Evolutionary conservation across 2,797 vertebrate species (phyloP), one percentile per base, ranked within the genome.

Genomic region (Peromyscus eremicus): DNA sequence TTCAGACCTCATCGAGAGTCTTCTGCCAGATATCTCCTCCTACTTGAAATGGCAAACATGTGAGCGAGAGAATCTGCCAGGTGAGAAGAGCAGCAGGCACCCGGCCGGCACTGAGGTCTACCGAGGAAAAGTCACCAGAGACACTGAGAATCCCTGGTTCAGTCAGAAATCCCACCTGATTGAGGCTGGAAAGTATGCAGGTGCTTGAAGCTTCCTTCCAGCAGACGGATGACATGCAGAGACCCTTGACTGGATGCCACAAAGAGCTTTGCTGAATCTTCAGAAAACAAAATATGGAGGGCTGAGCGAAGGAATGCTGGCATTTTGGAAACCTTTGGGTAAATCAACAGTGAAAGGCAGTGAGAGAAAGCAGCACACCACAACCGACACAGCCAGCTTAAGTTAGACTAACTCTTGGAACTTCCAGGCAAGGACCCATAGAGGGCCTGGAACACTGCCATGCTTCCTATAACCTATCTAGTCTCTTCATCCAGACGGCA

Each of bases 231-330:
- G 4, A 99, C 71, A 0, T 99, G 96, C 2, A 99, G 98, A 0
- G 98, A 98, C 1, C 99, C 99, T 3, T 88, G 97, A 16, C 98
- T 98, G 0, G 99, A 99, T 34, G 99, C 99, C 0, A 99, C 98
- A 1, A 99, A 99, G 66, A 99, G 99, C 62, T 96, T 98, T 92
- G 98, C 92, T 34, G 99, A 99, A 98, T 99, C 99, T 0, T 99
- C 92, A 3, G 99, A 99, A 98, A 99, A 99, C 97, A 99, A 99
- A 89, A 99, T 99, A 98, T 99, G 99, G 95, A 99, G 98, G 89
- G 98, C 99, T 0, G 98, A 99, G 62, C 94, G 96, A 34, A 99
- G 98, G 77, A 99, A 97, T 73, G 99, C 99, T 21, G 99, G 99
- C 52, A 99, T 98, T 96, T 98, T 99, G 85, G 99, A 98, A 87